A percentile compares a stretch with the other conserved stretches of the same genome.
phyloP scores from a whole-genome alignment of 2,113 vertebrate genomes.

The Megalops atlanticus region DNA sequence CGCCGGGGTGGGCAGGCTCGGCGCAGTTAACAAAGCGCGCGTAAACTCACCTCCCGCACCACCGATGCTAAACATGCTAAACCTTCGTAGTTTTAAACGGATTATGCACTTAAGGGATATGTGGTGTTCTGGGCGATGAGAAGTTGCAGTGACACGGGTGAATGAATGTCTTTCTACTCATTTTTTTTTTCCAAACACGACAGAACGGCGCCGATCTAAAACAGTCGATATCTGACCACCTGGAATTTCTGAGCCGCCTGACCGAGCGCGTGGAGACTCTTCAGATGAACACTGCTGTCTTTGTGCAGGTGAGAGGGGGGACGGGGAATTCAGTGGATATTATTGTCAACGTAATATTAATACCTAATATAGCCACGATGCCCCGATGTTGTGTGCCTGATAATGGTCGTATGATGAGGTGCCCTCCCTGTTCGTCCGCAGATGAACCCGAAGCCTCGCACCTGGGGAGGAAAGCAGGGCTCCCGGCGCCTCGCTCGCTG shows the following conservation, averaged over 20 bases:
- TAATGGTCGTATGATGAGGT: no score
- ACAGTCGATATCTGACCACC: conserved; percentile 66
- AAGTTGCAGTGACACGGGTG: no score
- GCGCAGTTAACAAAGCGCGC: neutral
- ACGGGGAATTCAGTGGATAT: neutral
- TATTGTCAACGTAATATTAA: no score
- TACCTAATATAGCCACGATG: neutral
- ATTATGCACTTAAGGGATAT: no score
- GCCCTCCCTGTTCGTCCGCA: conserved; percentile 42
- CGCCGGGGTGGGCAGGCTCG: conserved; percentile 49
- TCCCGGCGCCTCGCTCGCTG: conserved; percentile 45
- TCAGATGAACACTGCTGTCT: conserved; percentile 71
- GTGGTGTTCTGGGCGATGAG: no score
- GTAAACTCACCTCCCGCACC: no score
- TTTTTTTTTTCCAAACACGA: conserved; percentile 27
- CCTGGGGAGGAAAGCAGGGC: conserved; percentile 60
- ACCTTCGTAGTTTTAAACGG: neutral
- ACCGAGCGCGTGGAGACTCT: conserved; percentile 71
- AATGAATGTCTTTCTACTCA: conserved; percentile 16
- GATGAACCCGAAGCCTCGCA: conserved; percentile 74
- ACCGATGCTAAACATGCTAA: no score
- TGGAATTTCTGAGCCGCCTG: conserved; percentile 67
- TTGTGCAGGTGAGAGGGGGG: conserved; percentile 66
- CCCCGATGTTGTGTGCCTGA: neutral
- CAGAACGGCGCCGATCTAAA: conserved; percentile 61